A percentile compares a stretch with the other conserved stretches of the same genome.
Evolutionary conservation across 2,113 vertebrate species (phyloP).

Genomic region (Columba janthina): DNA sequence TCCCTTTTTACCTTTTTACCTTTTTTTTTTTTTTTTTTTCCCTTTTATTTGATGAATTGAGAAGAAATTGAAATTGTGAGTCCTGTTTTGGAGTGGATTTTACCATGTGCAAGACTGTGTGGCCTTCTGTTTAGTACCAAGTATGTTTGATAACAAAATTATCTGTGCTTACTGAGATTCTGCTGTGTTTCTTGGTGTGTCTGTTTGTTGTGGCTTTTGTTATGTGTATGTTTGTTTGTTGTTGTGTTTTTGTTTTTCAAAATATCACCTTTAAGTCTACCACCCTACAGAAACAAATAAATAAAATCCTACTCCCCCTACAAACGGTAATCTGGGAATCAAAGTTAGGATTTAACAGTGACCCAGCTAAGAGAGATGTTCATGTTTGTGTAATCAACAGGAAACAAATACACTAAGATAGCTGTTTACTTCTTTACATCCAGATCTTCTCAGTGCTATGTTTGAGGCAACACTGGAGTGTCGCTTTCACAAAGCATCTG

Average conservation of each 20-base stretch:
- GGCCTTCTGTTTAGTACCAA: neutral
- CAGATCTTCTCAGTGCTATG: neutral
- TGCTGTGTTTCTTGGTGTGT: neutral
- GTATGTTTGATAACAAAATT: accelerated
- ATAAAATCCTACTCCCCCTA: accelerated
- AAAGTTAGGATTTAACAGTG: neutral
- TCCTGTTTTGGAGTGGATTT: neutral
- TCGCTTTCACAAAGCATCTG: neutral
- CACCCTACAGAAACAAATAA: neutral
- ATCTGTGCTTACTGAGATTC: accelerated
- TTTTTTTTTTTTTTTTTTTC: neutral
- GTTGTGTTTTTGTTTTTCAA: neutral
- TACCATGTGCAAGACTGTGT: neutral
- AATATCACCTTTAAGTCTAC: neutral
- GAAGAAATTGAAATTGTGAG: neutral
- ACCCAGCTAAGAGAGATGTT: neutral
- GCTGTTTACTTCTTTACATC: constrained; percentile 14
- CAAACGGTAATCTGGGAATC: neutral
- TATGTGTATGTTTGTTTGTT: neutral
- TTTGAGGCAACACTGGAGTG: neutral
- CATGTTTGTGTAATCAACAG: neutral
- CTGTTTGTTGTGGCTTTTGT: neutral
- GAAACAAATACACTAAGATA: neutral
- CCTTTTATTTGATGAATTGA: neutral
- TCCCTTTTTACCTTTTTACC: accelerated